These are phyloP conservation scores for Carassius carassius DNA, from an alignment of 2,113 vertebrate genomes.

Conservation along the genomic window DNA sequence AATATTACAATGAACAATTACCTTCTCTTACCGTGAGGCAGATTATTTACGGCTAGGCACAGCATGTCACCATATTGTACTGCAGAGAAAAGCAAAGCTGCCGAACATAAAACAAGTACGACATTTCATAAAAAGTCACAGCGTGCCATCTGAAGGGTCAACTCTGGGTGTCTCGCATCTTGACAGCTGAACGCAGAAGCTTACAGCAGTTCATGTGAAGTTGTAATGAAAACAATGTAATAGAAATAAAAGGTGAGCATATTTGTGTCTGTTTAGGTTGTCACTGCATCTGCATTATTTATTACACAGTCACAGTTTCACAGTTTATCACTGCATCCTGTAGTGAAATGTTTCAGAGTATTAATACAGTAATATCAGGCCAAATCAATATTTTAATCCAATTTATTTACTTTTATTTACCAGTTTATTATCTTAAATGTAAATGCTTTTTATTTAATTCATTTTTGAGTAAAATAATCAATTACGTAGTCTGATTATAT, in stretches of 20 bases:
- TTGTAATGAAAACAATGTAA: slow-evolving; percentile 14
- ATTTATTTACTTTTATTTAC: not conserved
- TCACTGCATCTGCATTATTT: not conserved
- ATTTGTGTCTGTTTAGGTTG: not conserved
- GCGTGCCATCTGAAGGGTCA: slow-evolving; percentile 16
- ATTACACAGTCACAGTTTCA: not conserved
- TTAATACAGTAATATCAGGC: not conserved
- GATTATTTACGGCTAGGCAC: slow-evolving; percentile 23
- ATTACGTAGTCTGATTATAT: not conserved
- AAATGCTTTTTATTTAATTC: not conserved
- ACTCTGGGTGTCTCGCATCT: not conserved
- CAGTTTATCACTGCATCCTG: not conserved
- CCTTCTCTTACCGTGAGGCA: slow-evolving; percentile 32
- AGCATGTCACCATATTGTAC: slow-evolving; percentile 13
- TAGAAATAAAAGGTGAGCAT: not conserved
- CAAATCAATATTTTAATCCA: not conserved
- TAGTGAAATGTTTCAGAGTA: not conserved
- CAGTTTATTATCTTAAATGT: not conserved
- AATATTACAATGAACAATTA: slow-evolving; percentile 74
- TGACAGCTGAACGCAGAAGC: not conserved
- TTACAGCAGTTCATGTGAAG: not conserved
- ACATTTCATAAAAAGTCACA: slow-evolving; percentile 32
- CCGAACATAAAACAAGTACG: not conserved
- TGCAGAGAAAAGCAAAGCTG: slow-evolving; percentile 1
- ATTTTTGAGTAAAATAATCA: not conserved